These are phyloP conservation scores for Lasioglossum marginatum DNA, from an alignment of 2,888 invertebrate species.

Conservation along the genomic window DNA sequence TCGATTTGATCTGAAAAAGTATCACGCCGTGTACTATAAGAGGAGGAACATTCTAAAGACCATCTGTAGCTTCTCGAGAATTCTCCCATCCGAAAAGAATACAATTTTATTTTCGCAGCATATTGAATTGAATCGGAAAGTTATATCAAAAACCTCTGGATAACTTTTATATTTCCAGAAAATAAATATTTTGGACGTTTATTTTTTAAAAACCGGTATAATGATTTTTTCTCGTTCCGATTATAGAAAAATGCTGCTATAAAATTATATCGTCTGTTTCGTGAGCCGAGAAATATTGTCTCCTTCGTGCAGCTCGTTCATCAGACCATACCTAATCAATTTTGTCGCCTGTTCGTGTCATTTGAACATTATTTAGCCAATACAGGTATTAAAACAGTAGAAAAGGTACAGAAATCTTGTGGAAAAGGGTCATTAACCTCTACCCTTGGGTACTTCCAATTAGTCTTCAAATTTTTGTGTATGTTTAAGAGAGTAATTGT, in stretches of 20 bases:
- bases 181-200: too few species aligned
- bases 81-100: background rate
- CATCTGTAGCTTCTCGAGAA: background rate
- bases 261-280: background rate
- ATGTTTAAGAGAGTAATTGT: too few species aligned
- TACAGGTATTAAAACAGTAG: background rate
- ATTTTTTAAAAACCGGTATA: too few species aligned
- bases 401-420: background rate
- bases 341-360: background rate
- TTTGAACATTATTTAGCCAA: background rate
- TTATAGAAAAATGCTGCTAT: background rate
- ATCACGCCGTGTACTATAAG: background rate
- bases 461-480: too few species aligned
- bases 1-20: conserved; percentile 80
- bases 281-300: background rate
- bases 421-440: background rate
- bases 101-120: background rate
- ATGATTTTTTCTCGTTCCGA: background rate
- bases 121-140: background rate
- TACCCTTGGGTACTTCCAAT: background rate
- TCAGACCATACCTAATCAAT: background rate
- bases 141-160: too few species aligned
- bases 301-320: background rate
- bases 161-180: too few species aligned
- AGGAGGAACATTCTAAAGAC: background rate